Percentiles rank a stretch among this genome's conserved stretches.
Conservation (phyloP, 2,888 invertebrate genomes). For the Metopia argyrocephala region DNA sequence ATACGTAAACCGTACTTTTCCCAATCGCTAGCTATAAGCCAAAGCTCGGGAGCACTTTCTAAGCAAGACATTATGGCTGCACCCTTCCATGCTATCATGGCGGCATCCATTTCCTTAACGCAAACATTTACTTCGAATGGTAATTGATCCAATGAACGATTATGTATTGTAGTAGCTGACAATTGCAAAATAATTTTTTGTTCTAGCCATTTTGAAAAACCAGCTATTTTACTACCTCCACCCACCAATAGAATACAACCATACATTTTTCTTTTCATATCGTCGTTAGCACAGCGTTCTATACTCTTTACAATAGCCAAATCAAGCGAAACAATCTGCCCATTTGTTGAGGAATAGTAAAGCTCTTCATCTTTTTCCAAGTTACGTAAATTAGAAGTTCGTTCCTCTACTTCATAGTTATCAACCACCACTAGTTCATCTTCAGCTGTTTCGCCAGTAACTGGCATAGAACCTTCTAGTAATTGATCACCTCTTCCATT, state of each 20-base stretch:
- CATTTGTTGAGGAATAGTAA: constrained; percentile 82
- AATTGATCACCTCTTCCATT: constrained; percentile 77
- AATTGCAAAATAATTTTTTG: constrained; percentile 91
- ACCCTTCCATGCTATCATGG: constrained; percentile 95
- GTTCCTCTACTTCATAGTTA: constrained; percentile 70
- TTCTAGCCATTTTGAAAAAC: constrained; percentile 91
- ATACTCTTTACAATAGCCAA: constrained; percentile 95
- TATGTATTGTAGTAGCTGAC: constrained; percentile 76
- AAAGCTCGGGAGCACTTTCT: constrained; percentile 94
- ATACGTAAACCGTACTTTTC: constrained; percentile 89
- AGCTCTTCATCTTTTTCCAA: constrained; percentile 81
- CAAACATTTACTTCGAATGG: constrained; percentile 91
- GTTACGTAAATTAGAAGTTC: constrained; percentile 72
- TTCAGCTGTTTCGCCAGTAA: constrained; percentile 80
- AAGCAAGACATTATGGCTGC: constrained; percentile 95
- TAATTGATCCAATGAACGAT: constrained; percentile 81
- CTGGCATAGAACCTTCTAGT: constrained; percentile 78
- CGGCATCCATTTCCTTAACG: constrained; percentile 94
- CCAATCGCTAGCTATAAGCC: constrained; percentile 94
- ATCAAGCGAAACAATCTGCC: constrained; percentile 91
- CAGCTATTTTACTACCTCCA: constrained; percentile 92
- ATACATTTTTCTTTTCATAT: constrained; percentile 95
- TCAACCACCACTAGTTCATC: constrained; percentile 87
- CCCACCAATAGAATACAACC: constrained; percentile 94
- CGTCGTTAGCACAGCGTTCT: constrained; percentile 92